Conservation (phyloP, 30 jellyfish, hydroid and myxozoan genomes). For the Aurelia coerulea region DNA sequence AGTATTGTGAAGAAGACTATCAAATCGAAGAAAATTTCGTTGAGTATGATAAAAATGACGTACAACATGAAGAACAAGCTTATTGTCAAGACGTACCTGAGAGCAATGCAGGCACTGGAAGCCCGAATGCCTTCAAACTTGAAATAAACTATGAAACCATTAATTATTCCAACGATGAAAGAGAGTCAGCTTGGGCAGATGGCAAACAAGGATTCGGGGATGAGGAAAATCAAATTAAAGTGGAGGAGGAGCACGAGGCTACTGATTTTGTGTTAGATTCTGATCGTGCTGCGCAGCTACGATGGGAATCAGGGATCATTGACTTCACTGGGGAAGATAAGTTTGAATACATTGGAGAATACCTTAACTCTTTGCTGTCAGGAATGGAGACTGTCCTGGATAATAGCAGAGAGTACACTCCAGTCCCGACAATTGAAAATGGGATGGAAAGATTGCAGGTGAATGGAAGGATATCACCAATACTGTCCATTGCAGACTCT, state of each 20-base stretch:
- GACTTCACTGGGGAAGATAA: constrained; percentile 90
- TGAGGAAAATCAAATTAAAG: not conserved
- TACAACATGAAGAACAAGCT: no score
- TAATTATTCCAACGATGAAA: not conserved
- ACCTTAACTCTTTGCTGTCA: constrained; percentile 45
- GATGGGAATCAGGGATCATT: constrained; percentile 85
- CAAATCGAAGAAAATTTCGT: no score
- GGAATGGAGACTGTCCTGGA: constrained; percentile 15
- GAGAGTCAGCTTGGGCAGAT: not conserved
- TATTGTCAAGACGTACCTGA: not conserved
- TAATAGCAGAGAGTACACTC: no score
- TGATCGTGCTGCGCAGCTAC: constrained; percentile 63
- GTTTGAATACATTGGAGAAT: constrained; percentile 67
- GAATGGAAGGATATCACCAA: not conserved
- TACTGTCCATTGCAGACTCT: not conserved
- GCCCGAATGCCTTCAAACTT: not conserved
- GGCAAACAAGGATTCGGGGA: not conserved
- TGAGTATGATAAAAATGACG: no score
- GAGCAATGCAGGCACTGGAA: not conserved
- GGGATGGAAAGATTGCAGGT: not conserved
- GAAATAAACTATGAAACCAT: not conserved
- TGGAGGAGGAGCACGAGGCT: not conserved
- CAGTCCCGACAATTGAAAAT: not conserved
- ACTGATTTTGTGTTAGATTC: constrained; percentile 6
- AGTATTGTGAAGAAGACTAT: no score